phyloP scores from a whole-genome alignment of 2,888 invertebrate genomes.

The Eupeodes luniger region DNA sequence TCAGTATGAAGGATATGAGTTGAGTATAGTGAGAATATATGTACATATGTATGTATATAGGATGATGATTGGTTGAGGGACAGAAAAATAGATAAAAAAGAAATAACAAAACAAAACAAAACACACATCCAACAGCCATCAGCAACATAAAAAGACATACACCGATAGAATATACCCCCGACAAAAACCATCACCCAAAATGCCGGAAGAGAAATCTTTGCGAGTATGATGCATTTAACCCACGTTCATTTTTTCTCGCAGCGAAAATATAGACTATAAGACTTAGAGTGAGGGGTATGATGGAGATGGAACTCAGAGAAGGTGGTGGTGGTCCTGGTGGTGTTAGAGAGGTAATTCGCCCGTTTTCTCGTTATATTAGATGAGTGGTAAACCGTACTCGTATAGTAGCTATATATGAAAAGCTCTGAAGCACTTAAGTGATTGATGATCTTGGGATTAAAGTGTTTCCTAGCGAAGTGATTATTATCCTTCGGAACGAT shows the following conservation, averaged over 20 bases:
- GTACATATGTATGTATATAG: neutral
- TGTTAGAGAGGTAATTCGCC: conserved; percentile 1
- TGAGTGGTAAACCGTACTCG: neutral
- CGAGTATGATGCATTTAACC: conserved; percentile 65
- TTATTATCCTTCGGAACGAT: conserved; percentile 62
- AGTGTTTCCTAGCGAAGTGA: conserved; percentile 72
- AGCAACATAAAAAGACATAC: conserved; percentile 27
- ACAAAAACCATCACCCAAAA: conserved; percentile 19
- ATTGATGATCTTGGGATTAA: conserved; percentile 75
- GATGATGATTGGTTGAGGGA: conserved; percentile 49
- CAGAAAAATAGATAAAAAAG: neutral
- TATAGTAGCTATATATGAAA: conserved; percentile 27
- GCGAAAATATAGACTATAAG: neutral
- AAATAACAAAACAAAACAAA: conserved; percentile 1
- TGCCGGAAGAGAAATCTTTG: conserved; percentile 50
- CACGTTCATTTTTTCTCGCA: conserved; percentile 20
- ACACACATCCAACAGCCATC: conserved; percentile 7
- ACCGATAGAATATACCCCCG: neutral
- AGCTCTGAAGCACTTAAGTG: conserved; percentile 71
- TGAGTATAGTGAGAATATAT: neutral
- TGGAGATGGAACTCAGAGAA: no score
- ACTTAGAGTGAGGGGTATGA: neutral
- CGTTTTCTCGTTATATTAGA: conserved; percentile 39
- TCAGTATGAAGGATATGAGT: conserved; percentile 14
- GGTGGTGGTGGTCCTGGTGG: no score